These are phyloP conservation scores for Oxyscelio sp. DNA, from an alignment of 2,888 invertebrate genomes.

Conservation along the genomic window DNA sequence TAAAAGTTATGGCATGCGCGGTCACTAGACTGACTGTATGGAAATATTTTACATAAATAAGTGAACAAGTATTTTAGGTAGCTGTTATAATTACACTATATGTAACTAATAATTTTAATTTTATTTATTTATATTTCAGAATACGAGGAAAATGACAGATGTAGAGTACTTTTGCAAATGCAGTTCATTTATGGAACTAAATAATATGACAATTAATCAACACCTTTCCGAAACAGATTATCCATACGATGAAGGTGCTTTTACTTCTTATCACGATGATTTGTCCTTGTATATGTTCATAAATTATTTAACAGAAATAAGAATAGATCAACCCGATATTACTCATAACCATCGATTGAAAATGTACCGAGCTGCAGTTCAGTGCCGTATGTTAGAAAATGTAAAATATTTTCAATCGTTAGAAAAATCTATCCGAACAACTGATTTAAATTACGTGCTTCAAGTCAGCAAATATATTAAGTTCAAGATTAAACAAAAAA, in stretches of 20 bases:
- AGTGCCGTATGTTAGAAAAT: neutral
- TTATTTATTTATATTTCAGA: neutral
- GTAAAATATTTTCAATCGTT: conserved; percentile 10
- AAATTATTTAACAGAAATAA: conserved; percentile 22
- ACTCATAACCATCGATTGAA: neutral
- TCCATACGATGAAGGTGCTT: conserved; percentile 33
- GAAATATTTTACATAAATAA: too few relatives aligned
- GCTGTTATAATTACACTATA: too few relatives aligned
- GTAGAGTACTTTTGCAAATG: neutral
- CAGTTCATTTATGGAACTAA: neutral
- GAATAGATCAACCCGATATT: neutral
- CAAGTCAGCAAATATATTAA: conserved; percentile 5
- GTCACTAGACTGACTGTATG: too few relatives aligned
- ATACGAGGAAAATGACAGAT: neutral
- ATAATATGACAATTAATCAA: neutral
- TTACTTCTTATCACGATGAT: conserved; percentile 44
- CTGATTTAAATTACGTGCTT: conserved; percentile 9
- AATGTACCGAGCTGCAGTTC: neutral
- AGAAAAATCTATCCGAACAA: conserved; percentile 2
- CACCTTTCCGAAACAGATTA: neutral
- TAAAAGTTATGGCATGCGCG: too few relatives aligned
- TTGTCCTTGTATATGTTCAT: conserved; percentile 19
- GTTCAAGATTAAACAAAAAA: neutral
- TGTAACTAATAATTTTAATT: too few relatives aligned
- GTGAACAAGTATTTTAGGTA: too few relatives aligned